Conservation (phyloP, 1,140 invertebrate genomes). For the Aphidius ervi region DNA sequence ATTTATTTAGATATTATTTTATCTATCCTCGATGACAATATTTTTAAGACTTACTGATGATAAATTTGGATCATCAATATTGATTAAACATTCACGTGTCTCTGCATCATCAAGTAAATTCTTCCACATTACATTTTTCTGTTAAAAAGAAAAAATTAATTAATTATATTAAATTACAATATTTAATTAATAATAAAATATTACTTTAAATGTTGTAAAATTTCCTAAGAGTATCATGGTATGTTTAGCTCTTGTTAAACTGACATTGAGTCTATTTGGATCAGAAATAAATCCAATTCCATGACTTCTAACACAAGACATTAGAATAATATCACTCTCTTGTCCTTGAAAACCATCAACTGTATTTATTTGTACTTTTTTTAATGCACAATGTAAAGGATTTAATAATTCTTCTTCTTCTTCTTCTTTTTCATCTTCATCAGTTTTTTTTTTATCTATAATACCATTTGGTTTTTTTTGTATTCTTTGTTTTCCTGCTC, state of each 20-base stretch:
- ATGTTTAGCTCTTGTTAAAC: constrained; percentile 71
- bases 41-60: too few species aligned
- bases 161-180: too few species aligned
- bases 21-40: too few species aligned
- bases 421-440: constrained; percentile 8
- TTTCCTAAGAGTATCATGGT: constrained; percentile 67
- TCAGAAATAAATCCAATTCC: constrained; percentile 70
- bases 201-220: constrained; percentile 52
- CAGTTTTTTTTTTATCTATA: constrained; percentile 27
- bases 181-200: too few species aligned
- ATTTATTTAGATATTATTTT: too few species aligned
- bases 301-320: constrained; percentile 78
- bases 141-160: too few species aligned
- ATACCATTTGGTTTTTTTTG: constrained; percentile 18
- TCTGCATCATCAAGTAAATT: not conserved
- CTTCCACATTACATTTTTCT: not conserved
- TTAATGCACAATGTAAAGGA: not conserved
- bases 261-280: constrained; percentile 72
- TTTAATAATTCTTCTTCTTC: not conserved
- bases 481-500: constrained; percentile 23
- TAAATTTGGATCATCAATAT: not conserved
- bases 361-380: constrained; percentile 60
- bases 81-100: not conserved
- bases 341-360: constrained; percentile 90
- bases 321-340: constrained; percentile 83